A percentile compares a stretch with the other conserved stretches of the same genome.
These are phyloP conservation scores for Pyxicephalus adspersus DNA, from an alignment of 2,113 vertebrate genomes.

Conservation along the genomic window DNA sequence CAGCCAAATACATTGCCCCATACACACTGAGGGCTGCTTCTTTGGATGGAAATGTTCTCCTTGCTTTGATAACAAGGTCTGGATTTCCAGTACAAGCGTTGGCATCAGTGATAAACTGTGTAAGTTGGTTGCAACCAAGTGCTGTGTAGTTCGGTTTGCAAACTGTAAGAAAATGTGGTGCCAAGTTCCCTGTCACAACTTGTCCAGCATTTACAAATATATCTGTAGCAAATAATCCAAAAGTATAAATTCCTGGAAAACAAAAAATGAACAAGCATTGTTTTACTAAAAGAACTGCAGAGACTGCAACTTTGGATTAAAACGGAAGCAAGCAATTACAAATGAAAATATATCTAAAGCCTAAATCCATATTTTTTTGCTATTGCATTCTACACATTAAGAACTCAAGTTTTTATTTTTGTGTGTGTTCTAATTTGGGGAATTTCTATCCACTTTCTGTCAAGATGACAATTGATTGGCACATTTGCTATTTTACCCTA, in stretches of 20 bases:
- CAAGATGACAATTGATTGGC: too few relatives aligned
- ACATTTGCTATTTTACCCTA: too few relatives aligned
- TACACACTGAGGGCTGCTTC: conserved; percentile 95
- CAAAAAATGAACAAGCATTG: conserved; percentile 57
- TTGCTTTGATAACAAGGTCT: conserved; percentile 88
- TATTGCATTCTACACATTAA: too few relatives aligned
- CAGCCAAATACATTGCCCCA: conserved; percentile 92
- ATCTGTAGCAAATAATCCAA: conserved; percentile 96
- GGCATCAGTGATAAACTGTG: conserved; percentile 92
- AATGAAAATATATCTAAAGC: too few relatives aligned
- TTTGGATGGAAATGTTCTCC: conserved; percentile 98
- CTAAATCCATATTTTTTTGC: too few relatives aligned
- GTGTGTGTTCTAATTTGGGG: too few relatives aligned
- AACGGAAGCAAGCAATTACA: too few relatives aligned
- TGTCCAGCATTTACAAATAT: conserved; percentile 98
- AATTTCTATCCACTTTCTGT: too few relatives aligned
- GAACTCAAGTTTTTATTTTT: too few relatives aligned
- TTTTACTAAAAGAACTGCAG: too few relatives aligned
- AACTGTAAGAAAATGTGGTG: conserved; percentile 94
- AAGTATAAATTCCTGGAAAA: conserved; percentile 91
- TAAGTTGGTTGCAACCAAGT: conserved; percentile 91
- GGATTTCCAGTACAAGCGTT: conserved; percentile 94
- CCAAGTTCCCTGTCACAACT: conserved; percentile 95
- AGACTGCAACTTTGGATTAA: too few relatives aligned
- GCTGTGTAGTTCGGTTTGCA: conserved; percentile 98